phyloP scores from a whole-genome alignment of 2,113 vertebrate species.

The Puntigrus tetrazona region DNA sequence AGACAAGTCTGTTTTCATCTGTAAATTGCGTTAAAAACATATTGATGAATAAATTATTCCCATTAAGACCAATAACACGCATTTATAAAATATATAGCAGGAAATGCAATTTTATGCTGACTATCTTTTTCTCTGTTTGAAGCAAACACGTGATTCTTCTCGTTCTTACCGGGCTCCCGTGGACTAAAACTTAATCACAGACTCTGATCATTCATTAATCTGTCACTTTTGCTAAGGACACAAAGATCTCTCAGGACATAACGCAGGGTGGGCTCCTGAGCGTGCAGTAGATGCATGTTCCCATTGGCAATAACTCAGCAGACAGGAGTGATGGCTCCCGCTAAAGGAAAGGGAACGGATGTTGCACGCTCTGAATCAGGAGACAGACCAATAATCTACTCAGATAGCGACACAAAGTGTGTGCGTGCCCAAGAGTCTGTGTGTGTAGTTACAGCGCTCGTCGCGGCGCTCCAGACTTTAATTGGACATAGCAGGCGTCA shows the following conservation, averaged over 20 bases:
- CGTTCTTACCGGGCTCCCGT: not conserved
- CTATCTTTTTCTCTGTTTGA: not conserved
- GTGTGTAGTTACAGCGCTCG: slow-evolving; percentile 64
- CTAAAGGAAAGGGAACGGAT: slow-evolving; percentile 30
- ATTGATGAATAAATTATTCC: too few species aligned
- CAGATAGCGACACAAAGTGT: slow-evolving; percentile 36
- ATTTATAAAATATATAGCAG: not conserved
- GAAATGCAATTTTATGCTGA: not conserved
- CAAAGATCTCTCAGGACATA: not conserved
- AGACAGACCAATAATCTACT: slow-evolving; percentile 41
- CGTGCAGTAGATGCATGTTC: slow-evolving; percentile 26
- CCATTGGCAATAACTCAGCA: not conserved
- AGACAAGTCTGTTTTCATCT: too few species aligned
- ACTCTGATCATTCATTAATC: not conserved
- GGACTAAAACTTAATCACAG: not conserved
- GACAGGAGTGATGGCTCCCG: slow-evolving; percentile 9
- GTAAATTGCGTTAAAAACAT: too few species aligned
- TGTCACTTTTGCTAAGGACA: not conserved
- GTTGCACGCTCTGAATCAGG: slow-evolving; percentile 5
- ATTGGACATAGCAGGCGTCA: slow-evolving; percentile 76
- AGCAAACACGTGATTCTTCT: not conserved
- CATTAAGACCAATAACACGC: too few species aligned
- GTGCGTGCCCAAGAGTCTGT: slow-evolving; percentile 28
- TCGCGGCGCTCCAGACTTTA: slow-evolving; percentile 68
- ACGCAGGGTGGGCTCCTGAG: not conserved